phyloP scores from a whole-genome alignment of 1,140 invertebrate species.

The Drosophila baimaii region DNA sequence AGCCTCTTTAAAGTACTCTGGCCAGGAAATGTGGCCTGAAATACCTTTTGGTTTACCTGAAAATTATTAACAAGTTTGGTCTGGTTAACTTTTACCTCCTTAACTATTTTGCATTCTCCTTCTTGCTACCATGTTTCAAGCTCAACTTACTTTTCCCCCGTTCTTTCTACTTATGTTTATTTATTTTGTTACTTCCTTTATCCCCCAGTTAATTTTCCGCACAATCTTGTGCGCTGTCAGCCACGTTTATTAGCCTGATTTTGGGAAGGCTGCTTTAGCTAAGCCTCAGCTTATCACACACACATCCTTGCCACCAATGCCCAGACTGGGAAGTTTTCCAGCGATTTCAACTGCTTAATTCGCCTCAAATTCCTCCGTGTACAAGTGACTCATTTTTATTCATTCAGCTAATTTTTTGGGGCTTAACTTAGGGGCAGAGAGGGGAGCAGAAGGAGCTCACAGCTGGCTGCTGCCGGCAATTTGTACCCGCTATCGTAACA shows the following conservation, averaged over 20 bases:
- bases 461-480: slow-evolving; percentile 37
- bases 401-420: slow-evolving; percentile 67
- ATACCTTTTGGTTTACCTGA: neutral
- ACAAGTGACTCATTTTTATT: slow-evolving; percentile 77
- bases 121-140: neutral
- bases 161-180: slow-evolving; percentile 3
- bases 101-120: slow-evolving; percentile 1
- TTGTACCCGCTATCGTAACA: slow-evolving; percentile 48
- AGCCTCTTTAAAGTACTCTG: neutral
- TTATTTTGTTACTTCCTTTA: neutral
- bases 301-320: slow-evolving; percentile 19
- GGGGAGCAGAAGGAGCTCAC: slow-evolving; percentile 5
- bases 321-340: slow-evolving; percentile 36
- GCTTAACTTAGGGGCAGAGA: neutral
- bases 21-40: neutral
- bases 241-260: slow-evolving; percentile 26
- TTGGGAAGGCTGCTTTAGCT: neutral
- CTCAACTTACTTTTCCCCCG: neutral
- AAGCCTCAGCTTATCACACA: slow-evolving; percentile 45
- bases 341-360: slow-evolving; percentile 64
- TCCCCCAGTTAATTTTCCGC: slow-evolving; percentile 19
- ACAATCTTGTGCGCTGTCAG: slow-evolving; percentile 27
- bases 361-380: slow-evolving; percentile 28
- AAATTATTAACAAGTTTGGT: slow-evolving; percentile 19
- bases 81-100: slow-evolving; percentile 1